Conservation (phyloP, 2,888 invertebrate species). For the Dromius quadrimaculatus region DNA sequence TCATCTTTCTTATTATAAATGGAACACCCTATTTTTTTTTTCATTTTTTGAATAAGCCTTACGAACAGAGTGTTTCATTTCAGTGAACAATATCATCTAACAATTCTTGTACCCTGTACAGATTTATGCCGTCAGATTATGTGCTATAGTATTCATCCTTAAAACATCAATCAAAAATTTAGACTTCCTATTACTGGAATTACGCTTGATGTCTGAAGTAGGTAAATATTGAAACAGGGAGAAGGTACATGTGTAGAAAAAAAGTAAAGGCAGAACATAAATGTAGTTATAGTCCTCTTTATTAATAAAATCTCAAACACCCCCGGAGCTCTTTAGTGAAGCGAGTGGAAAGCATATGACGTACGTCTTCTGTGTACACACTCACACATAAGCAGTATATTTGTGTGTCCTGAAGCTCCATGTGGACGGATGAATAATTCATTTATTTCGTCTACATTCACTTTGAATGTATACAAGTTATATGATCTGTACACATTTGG, state of each 20-base stretch:
- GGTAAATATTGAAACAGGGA: conserved; percentile 27
- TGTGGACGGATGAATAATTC: conserved; percentile 64
- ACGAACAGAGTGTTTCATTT: too few species aligned
- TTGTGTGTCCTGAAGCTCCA: conserved; percentile 61
- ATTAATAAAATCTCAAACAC: conserved; percentile 43
- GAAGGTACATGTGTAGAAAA: conserved; percentile 1
- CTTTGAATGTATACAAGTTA: conserved; percentile 65
- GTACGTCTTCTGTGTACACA: conserved; percentile 40
- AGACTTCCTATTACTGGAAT: too few species aligned
- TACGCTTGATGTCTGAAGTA: too few species aligned
- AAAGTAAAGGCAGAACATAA: conserved; percentile 2
- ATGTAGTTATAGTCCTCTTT: conserved; percentile 14
- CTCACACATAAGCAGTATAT: conserved; percentile 14
- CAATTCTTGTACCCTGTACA: too few species aligned
- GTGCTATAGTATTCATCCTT: too few species aligned
- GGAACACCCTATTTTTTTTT: too few species aligned
- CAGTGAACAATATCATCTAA: too few species aligned
- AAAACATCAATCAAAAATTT: too few species aligned
- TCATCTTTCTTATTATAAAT: too few species aligned
- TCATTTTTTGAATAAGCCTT: too few species aligned
- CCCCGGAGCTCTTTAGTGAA: conserved; percentile 30
- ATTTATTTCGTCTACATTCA: conserved; percentile 64
- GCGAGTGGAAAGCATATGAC: conserved; percentile 30
- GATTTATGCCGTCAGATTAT: too few species aligned
- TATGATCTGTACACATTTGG: conserved; percentile 62